Percentiles rank a stretch among this genome's conserved stretches.
phyloP scores from a whole-genome alignment of 2,888 invertebrate genomes.

The Caenorhabditis imperialis region DNA sequence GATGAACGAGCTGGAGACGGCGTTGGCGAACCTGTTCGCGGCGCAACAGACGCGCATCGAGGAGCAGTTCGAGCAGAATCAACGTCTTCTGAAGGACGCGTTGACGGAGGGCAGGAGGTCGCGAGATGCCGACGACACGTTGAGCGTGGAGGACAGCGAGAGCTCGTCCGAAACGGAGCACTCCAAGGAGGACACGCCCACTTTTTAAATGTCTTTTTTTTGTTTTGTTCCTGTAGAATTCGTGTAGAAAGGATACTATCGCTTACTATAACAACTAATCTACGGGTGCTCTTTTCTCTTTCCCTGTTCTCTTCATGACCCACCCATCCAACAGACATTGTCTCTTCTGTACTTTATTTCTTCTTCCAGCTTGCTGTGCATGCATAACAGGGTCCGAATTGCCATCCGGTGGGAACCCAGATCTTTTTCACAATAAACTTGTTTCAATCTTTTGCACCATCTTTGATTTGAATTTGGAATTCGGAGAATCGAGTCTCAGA shows the following conservation, averaged over 20 bases:
- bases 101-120: constrained; percentile 14
- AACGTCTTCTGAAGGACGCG: constrained; percentile 32
- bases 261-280: too few species aligned
- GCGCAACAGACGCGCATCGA: constrained; percentile 45
- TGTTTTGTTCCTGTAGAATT: constrained; percentile 7
- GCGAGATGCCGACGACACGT: constrained; percentile 33
- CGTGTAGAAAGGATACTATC: constrained; percentile 22
- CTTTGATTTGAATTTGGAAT: too few species aligned
- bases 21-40: constrained; percentile 41
- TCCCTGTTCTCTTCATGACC: constrained; percentile 12
- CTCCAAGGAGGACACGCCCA: constrained; percentile 33
- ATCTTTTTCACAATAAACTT: constrained; percentile 19
- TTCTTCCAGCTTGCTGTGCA: constrained; percentile 30
- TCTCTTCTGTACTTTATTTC: background rate
- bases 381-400: constrained; percentile 26
- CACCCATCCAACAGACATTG: constrained; percentile 8
- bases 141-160: constrained; percentile 51
- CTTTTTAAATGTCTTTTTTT: constrained; percentile 7
- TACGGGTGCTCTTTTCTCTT: background rate
- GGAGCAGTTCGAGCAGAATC: constrained; percentile 46
- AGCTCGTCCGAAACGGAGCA: constrained; percentile 52
- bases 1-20: constrained; percentile 37
- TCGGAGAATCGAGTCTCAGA: too few species aligned
- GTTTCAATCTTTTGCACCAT: background rate
- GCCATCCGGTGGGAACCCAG: constrained; percentile 13